Evolutionary conservation across 64 coral and sea anemone species (phyloP).

Genomic region (Cladopsammia gracilis): DNA sequence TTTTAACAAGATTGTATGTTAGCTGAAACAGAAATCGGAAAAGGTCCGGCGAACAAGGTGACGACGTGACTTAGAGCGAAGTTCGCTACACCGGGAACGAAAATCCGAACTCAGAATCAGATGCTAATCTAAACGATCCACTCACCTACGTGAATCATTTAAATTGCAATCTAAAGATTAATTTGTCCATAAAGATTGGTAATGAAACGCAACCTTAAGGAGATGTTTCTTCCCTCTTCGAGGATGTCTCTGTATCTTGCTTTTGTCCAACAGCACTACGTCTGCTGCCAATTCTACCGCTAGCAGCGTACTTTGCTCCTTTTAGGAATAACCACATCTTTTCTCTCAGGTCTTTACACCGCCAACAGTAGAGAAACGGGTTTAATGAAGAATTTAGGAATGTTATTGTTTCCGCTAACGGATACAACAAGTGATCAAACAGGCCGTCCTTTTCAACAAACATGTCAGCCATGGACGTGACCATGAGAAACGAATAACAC

Average conservation of each 20-base stretch:
- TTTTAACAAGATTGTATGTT: too few relatives aligned
- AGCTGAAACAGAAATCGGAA: too few relatives aligned
- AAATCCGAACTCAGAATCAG: too few relatives aligned
- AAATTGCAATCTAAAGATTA: too few relatives aligned
- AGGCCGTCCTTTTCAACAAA: constrained; percentile 8
- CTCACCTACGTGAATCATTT: too few relatives aligned
- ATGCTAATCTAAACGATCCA: too few relatives aligned
- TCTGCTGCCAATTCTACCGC: neutral
- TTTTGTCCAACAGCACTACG: neutral
- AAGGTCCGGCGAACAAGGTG: too few relatives aligned
- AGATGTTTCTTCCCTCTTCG: neutral
- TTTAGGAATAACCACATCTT: constrained; percentile 7
- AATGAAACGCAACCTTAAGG: neutral
- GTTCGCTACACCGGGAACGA: too few relatives aligned
- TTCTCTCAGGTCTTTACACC: constrained; percentile 27
- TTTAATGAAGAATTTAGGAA: constrained; percentile 47
- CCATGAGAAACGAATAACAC: constrained; percentile 30
- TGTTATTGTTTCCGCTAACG: constrained; percentile 31
- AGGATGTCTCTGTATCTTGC: neutral
- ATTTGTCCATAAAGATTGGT: too few relatives aligned
- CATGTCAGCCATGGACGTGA: constrained; percentile 36
- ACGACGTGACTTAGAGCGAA: too few relatives aligned
- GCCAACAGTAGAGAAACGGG: constrained; percentile 58
- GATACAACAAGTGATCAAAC: constrained; percentile 42
- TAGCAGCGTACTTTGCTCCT: neutral